phyloP scores from a whole-genome alignment of 2,113 vertebrate species.

The Campylomormyrus numenius region DNA sequence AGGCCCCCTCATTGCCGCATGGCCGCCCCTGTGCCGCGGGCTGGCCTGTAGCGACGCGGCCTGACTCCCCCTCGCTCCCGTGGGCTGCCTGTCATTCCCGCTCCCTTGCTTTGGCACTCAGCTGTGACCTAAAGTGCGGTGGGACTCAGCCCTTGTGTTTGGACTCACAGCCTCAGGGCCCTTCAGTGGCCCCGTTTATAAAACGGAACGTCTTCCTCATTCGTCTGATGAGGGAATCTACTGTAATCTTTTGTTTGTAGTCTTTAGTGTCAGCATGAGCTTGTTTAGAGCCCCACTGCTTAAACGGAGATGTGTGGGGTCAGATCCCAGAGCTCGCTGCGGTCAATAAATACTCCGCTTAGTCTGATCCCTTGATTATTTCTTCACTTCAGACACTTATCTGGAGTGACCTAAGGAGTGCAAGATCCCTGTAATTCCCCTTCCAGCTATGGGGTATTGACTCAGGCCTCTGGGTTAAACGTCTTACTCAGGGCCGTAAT shows the following conservation, averaged over 20 bases:
- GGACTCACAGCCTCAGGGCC: neutral
- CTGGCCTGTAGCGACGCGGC: neutral
- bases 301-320: neutral
- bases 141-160: neutral
- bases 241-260: neutral
- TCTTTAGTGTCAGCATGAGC: neutral
- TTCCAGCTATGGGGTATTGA: neutral
- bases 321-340: neutral
- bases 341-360: neutral
- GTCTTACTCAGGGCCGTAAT: neutral
- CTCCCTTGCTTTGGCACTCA: neutral
- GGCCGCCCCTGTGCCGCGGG: neutral
- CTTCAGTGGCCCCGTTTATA: neutral
- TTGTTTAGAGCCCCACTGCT: neutral
- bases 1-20: no score
- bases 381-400: neutral
- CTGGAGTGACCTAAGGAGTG: neutral
- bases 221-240: neutral
- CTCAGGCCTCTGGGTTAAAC: neutral
- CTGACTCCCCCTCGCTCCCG: neutral
- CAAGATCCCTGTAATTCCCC: neutral
- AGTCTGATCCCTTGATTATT: neutral
- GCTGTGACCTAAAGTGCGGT: neutral
- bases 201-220: neutral
- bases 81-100: neutral